Evolutionary conservation across 2,888 invertebrate species (phyloP).

Genomic region (Drosophila fungiperda): DNA sequence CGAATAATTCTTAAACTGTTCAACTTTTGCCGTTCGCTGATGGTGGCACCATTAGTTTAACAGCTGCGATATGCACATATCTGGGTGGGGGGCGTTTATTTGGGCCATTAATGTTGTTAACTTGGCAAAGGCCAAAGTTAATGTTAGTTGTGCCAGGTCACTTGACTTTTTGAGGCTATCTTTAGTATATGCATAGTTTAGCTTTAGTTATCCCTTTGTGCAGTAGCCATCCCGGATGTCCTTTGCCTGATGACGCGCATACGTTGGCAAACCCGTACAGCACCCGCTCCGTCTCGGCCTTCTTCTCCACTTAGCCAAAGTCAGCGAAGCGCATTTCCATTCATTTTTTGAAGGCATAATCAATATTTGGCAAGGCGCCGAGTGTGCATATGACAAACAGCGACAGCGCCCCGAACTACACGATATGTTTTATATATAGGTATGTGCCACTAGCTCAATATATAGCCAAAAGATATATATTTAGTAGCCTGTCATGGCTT

Average conservation of each 20-base stretch:
- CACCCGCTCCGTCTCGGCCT: neutral
- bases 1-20: slow-evolving; percentile 21
- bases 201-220: slow-evolving; percentile 40
- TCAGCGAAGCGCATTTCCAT: slow-evolving; percentile 76
- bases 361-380: slow-evolving; percentile 77
- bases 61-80: slow-evolving; percentile 15
- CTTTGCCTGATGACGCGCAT: slow-evolving; percentile 64
- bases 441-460: slow-evolving; percentile 9
- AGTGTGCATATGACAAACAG: slow-evolving; percentile 76
- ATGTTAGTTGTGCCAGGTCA: slow-evolving; percentile 30
- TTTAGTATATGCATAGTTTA: slow-evolving; percentile 16
- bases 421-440: slow-evolving; percentile 39
- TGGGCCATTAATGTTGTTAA: slow-evolving; percentile 67
- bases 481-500: slow-evolving; percentile 25
- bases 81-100: slow-evolving; percentile 30
- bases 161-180: slow-evolving; percentile 31
- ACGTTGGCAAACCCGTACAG: slow-evolving; percentile 32
- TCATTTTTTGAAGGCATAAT: slow-evolving; percentile 75
- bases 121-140: slow-evolving; percentile 41
- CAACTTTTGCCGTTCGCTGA: slow-evolving; percentile 40
- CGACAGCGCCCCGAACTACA: slow-evolving; percentile 62
- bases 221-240: slow-evolving; percentile 68
- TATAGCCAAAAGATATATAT: slow-evolving; percentile 26
- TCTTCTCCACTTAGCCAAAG: slow-evolving; percentile 39
- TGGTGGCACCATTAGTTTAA: slow-evolving; percentile 33